A percentile compares a stretch with the other conserved stretches of the same genome.
Conservation (phyloP, 2,888 invertebrate genomes). For the Leptinotarsa haldemani region DNA sequence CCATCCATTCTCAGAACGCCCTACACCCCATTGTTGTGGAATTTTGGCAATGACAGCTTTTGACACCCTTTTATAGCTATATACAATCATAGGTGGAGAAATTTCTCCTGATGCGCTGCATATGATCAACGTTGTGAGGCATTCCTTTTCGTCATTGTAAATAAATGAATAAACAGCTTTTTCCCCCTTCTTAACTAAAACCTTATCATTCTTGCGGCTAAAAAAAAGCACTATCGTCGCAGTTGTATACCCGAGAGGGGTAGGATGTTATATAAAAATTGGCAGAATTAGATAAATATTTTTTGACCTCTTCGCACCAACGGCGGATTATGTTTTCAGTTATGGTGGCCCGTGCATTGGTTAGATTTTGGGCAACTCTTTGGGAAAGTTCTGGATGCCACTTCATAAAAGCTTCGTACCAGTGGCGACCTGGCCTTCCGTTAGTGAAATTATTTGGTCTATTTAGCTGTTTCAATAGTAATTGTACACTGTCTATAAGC, state of each 20-base stretch:
- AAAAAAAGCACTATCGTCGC: slow-evolving; percentile 44
- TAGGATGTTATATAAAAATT: slow-evolving; percentile 23
- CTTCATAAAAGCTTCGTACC: neutral
- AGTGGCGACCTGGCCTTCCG: too few relatives aligned
- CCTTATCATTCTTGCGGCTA: slow-evolving; percentile 40
- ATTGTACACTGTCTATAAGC: slow-evolving; percentile 24
- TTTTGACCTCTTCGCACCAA: slow-evolving; percentile 22
- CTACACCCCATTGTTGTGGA: slow-evolving; percentile 56
- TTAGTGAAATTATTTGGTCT: slow-evolving; percentile 16
- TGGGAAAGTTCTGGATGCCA: neutral
- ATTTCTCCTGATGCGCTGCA: slow-evolving; percentile 50
- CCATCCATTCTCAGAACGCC: slow-evolving; percentile 63
- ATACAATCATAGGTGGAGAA: slow-evolving; percentile 50
- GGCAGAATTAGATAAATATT: neutral
- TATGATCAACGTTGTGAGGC: slow-evolving; percentile 42
- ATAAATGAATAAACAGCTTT: slow-evolving; percentile 41
- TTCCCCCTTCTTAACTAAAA: slow-evolving; percentile 41
- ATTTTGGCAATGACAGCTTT: slow-evolving; percentile 24
- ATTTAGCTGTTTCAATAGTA: slow-evolving; percentile 21
- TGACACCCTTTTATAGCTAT: slow-evolving; percentile 45
- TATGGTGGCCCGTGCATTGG: neutral
- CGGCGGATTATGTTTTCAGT: slow-evolving; percentile 1
- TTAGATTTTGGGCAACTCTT: neutral
- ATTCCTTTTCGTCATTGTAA: slow-evolving; percentile 33
- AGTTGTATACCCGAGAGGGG: slow-evolving; percentile 37